Conservation (phyloP, 2,113 vertebrate genomes). For the Tonatia bakeri region DNA sequence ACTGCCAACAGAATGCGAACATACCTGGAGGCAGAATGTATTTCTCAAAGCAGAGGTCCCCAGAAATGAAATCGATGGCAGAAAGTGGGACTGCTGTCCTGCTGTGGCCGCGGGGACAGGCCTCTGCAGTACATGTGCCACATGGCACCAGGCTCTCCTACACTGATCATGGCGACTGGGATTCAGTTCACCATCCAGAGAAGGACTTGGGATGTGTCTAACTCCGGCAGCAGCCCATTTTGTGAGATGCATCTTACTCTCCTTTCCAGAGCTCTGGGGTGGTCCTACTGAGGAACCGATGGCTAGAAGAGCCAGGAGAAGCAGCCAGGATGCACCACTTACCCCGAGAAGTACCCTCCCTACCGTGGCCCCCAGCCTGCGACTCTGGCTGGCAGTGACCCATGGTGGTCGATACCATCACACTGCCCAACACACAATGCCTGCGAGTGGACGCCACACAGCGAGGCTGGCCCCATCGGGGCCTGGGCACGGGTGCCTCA, state of each 20-base stretch:
- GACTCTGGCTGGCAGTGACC: not conserved
- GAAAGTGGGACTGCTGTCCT: not conserved
- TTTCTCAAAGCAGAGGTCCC: not conserved
- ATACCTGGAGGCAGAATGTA: not conserved
- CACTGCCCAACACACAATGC: not conserved
- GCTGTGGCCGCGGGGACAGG: not conserved
- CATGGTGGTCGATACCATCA: accelerated
- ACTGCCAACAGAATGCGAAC: too few relatives aligned
- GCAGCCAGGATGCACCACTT: not conserved
- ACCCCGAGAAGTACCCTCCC: too few relatives aligned
- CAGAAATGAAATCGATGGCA: not conserved
- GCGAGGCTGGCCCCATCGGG: not conserved
- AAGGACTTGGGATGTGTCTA: not conserved
- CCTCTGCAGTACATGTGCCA: not conserved
- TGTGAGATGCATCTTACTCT: not conserved
- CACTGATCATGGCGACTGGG: accelerated
- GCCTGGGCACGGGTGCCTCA: not conserved
- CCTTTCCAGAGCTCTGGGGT: not conserved
- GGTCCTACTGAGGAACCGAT: not conserved
- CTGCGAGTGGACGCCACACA: not conserved
- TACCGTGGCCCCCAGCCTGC: not conserved
- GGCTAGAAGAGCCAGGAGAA: not conserved
- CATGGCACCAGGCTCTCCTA: not conserved
- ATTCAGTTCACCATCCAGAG: not conserved
- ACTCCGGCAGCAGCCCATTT: not conserved